Evolutionary conservation across 2,797 vertebrate genomes (phyloP).

Genomic region (Pseudochaenichthys georgianus): DNA sequence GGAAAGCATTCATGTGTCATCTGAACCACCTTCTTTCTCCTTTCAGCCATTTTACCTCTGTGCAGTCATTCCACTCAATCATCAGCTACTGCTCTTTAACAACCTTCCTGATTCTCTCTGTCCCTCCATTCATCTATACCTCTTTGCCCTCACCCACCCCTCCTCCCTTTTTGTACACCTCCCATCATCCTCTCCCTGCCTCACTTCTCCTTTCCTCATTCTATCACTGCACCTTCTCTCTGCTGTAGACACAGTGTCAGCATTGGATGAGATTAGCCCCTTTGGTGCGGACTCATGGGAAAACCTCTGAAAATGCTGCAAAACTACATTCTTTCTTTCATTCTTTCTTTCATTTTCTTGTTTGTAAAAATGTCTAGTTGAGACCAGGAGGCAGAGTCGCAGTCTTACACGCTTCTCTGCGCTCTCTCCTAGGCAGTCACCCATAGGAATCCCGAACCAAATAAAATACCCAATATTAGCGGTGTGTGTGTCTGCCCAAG

Average conservation of each 20-base stretch:
- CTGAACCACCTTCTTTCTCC: constrained; percentile 24
- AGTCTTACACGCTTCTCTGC: too few relatives aligned
- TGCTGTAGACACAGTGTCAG: constrained; percentile 78
- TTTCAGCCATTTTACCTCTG: constrained; percentile 28
- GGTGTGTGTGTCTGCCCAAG: too few relatives aligned
- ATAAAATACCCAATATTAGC: too few relatives aligned
- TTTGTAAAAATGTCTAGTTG: not conserved
- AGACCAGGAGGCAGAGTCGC: too few relatives aligned
- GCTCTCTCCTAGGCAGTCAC: too few relatives aligned
- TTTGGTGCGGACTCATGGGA: constrained; percentile 74
- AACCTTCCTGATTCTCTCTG: constrained; percentile 38
- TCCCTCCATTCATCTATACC: constrained; percentile 42
- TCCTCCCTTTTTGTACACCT: constrained; percentile 23
- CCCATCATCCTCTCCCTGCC: constrained; percentile 17
- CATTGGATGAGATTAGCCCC: constrained; percentile 75
- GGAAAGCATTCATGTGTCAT: constrained; percentile 29
- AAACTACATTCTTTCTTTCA: constrained; percentile 21
- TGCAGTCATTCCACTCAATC: constrained; percentile 40
- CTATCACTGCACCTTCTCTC: constrained; percentile 71
- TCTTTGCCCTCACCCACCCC: constrained; percentile 28
- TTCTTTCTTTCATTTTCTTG: constrained; percentile 7
- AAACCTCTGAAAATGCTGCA: constrained; percentile 77
- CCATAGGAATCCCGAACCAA: too few relatives aligned
- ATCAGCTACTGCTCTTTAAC: constrained; percentile 38
- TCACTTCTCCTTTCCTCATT: constrained; percentile 21